Conservation (phyloP, 2,888 invertebrate genomes). For the Ariolimax columbianus region DNA sequence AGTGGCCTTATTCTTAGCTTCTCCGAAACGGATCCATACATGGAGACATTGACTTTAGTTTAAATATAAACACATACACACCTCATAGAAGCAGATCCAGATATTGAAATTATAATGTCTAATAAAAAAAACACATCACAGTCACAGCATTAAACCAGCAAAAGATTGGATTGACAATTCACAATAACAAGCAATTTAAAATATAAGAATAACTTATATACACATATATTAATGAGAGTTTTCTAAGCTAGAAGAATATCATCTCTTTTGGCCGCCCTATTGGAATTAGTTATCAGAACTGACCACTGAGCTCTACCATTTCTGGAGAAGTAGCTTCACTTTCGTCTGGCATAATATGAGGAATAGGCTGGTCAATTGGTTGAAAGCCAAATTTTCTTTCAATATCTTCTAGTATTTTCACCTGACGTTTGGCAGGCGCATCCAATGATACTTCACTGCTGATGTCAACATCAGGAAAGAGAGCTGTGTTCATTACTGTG, state of each 20-base stretch:
- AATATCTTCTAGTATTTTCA: constrained; percentile 73
- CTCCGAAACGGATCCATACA: too few species aligned
- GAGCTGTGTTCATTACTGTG: constrained; percentile 71
- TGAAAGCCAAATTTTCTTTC: constrained; percentile 74
- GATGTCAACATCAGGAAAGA: constrained; percentile 70
- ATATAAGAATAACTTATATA: background rate
- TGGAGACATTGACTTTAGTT: too few species aligned
- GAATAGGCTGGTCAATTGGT: constrained; percentile 69
- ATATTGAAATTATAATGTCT: too few species aligned
- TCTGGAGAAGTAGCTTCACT: constrained; percentile 56
- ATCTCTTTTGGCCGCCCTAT: background rate
- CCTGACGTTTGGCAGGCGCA: constrained; percentile 55
- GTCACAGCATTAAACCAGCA: background rate
- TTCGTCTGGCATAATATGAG: constrained; percentile 70
- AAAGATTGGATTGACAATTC: background rate
- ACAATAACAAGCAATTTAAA: constrained; percentile 1
- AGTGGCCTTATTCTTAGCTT: too few species aligned
- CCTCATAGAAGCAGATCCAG: too few species aligned
- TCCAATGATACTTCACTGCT: constrained; percentile 61
- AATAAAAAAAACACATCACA: background rate
- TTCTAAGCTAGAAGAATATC: background rate
- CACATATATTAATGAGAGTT: background rate
- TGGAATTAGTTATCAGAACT: constrained; percentile 34
- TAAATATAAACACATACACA: too few species aligned
- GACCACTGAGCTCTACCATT: constrained; percentile 55